Percentiles rank a stretch among this genome's conserved stretches.
Evolutionary conservation across 1,140 invertebrate species (phyloP).

Genomic region (Orchestia grillus): DNA sequence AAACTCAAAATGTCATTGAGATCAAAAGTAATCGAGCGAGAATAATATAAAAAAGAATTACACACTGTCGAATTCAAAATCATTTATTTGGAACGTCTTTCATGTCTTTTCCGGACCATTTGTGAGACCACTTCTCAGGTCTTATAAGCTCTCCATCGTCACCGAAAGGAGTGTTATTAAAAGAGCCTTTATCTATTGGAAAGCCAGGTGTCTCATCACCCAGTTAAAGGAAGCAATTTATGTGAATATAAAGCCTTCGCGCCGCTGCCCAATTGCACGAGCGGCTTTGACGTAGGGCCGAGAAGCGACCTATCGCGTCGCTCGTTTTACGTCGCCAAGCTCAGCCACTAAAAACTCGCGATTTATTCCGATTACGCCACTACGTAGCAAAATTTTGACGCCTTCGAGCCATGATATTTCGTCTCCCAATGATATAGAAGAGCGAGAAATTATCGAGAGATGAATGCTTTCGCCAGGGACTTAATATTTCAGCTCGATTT

Average conservation of each 20-base stretch:
- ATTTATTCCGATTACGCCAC: constrained; percentile 35
- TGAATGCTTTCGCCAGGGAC: neutral
- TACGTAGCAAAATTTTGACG: constrained; percentile 30
- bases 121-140: neutral
- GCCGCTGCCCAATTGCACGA: constrained; percentile 12
- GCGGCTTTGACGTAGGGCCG: constrained; percentile 22
- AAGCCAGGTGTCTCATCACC: constrained; percentile 55
- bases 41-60: neutral
- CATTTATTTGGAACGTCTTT: constrained; percentile 22
- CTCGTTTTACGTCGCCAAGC: neutral
- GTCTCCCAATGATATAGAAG: neutral
- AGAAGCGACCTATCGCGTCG: constrained; percentile 25
- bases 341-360: constrained; percentile 11
- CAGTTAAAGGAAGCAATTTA: constrained; percentile 56
- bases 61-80: neutral
- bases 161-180: constrained; percentile 51
- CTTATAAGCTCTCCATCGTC: constrained; percentile 54
- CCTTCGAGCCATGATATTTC: constrained; percentile 1
- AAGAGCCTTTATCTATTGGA: constrained; percentile 52
- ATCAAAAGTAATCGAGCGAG: neutral
- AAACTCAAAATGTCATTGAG: neutral
- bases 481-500: neutral
- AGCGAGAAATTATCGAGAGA: neutral
- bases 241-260: constrained; percentile 47
- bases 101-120: constrained; percentile 49